Conservation (phyloP, 1,140 invertebrate species). For the Bursaphelenchus mucronatus region DNA sequence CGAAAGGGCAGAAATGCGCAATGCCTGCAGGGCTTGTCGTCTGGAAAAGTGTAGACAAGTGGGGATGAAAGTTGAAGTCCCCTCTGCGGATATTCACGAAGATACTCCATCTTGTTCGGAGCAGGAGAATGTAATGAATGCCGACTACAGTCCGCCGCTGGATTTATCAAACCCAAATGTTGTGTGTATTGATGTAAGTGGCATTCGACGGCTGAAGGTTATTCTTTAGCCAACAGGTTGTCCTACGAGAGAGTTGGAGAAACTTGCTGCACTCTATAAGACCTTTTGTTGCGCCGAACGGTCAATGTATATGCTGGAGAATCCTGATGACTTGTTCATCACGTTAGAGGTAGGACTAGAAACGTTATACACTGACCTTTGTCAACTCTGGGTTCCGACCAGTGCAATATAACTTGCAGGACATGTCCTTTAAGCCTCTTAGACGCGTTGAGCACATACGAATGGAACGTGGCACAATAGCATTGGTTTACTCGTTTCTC, state of each 20-base stretch:
- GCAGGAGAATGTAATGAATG: no score
- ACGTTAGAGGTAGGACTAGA: neutral
- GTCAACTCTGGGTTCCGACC: no score
- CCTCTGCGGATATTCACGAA: constrained; percentile 5
- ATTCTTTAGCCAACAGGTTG: no score
- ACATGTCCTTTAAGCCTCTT: neutral
- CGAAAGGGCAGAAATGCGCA: constrained; percentile 4
- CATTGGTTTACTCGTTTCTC: constrained; percentile 6
- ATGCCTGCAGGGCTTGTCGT: constrained; percentile 17
- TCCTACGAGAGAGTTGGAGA: neutral
- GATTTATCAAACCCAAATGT: no score
- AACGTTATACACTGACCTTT: no score
- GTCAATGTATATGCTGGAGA: constrained; percentile 1
- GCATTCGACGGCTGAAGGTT: no score
- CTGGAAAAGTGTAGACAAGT: constrained; percentile 17
- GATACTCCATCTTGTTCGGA: no score
- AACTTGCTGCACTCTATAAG: neutral
- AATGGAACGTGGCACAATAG: constrained; percentile 11
- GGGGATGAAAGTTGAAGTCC: constrained; percentile 19
- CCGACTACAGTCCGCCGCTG: no score
- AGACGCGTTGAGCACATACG: neutral
- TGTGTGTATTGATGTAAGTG: no score
- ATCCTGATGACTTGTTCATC: neutral
- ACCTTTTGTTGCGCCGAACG: constrained; percentile 3
- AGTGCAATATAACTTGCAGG: no score